Base-by-base conservation (phyloP, 1,140 invertebrate genomes). In the Brachionus calyciflorus region DNA sequence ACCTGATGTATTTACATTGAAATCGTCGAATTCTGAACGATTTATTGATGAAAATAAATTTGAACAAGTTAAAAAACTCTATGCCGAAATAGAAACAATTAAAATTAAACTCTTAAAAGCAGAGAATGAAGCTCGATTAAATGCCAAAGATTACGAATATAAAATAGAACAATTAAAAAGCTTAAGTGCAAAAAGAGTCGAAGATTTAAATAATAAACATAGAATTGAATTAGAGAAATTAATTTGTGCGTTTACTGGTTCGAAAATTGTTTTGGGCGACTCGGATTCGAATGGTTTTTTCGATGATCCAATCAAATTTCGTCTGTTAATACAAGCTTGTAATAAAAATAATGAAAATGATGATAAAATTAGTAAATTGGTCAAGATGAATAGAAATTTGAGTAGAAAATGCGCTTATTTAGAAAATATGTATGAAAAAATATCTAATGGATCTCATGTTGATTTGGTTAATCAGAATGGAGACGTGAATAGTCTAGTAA, bases 141-240 rank as follows among this genome's bases (percentile, higher is more conserved):
- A 9, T 10, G 9, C 41, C 21, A 65, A 37, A 65, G 60, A 65
- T 4, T 44, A 24, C 17, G 60, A 46, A 19, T 19, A 44, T 28
- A 65, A 14, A 65, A 24, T 65, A 1, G 60, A 65, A 14, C 60
- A 65, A 24, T 44, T 65, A 1, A 65, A 44, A 24, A 41, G 44
- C n/a, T 65, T 44, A 5, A 24, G 44, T 44, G 17, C 3, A 7
- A 65, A 65, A 44, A 26, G 30, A 12, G 24, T 37, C 17, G 21
- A 65, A 12, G 60, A 65, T 65, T 65, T 65, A n/a, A 65, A 44
- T 28, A 24, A 26, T n/a, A 65, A 65, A n/a, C 60, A 65, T 14
- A 14, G 4, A 3, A 1, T 3, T 26, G 60, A 65, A 44, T 30
- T 65, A 14, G 40, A 65, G 44, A 41, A 65, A 44, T 44, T 65